Percentiles rank a stretch among this genome's conserved stretches.
These are phyloP conservation scores for Hirtodrosophila trivittata DNA, from an alignment of 2,888 invertebrate species.

Conservation along the genomic window DNA sequence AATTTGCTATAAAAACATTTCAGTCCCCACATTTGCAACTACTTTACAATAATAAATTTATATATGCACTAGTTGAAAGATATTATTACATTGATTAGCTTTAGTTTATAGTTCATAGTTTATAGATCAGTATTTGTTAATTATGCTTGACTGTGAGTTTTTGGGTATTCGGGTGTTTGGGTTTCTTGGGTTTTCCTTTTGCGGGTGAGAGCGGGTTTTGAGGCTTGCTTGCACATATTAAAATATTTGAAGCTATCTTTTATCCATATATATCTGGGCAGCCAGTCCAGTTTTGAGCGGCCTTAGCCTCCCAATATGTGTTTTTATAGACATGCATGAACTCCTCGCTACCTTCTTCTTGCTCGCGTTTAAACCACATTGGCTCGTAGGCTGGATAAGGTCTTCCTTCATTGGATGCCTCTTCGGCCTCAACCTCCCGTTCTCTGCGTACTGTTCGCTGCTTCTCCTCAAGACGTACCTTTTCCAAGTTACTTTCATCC, in stretches of 20 bases:
- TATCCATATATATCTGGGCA: slow-evolving; percentile 92
- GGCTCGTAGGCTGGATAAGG: slow-evolving; percentile 91
- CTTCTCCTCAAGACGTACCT: slow-evolving; percentile 96
- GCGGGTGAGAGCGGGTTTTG: slow-evolving; percentile 3
- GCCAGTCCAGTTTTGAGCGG: slow-evolving; percentile 92
- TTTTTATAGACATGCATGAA: slow-evolving; percentile 92
- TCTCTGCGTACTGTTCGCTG: slow-evolving; percentile 92
- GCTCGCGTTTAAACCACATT: slow-evolving; percentile 94
- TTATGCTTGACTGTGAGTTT: slow-evolving; percentile 42
- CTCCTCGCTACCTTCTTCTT: slow-evolving; percentile 88
- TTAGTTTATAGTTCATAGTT: slow-evolving; percentile 1
- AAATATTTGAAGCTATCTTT: slow-evolving; percentile 24
- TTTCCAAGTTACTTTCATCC: slow-evolving; percentile 95
- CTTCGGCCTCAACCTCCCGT: slow-evolving; percentile 92
- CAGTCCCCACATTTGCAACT: slow-evolving; percentile 52
- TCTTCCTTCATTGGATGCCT: slow-evolving; percentile 86
- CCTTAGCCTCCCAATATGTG: slow-evolving; percentile 97
- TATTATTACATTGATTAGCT: slow-evolving; percentile 53
- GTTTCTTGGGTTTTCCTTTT: neutral
- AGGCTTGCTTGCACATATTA: slow-evolving; percentile 23
- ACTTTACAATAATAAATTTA: slow-evolving; percentile 53
- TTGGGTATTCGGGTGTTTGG: slow-evolving; percentile 3
- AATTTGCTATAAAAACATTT: slow-evolving; percentile 33
- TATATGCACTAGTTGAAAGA: slow-evolving; percentile 32
- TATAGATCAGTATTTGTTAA: slow-evolving; percentile 31